Conservation (phyloP, 23 tunicate species). For the Corella eumyota region DNA sequence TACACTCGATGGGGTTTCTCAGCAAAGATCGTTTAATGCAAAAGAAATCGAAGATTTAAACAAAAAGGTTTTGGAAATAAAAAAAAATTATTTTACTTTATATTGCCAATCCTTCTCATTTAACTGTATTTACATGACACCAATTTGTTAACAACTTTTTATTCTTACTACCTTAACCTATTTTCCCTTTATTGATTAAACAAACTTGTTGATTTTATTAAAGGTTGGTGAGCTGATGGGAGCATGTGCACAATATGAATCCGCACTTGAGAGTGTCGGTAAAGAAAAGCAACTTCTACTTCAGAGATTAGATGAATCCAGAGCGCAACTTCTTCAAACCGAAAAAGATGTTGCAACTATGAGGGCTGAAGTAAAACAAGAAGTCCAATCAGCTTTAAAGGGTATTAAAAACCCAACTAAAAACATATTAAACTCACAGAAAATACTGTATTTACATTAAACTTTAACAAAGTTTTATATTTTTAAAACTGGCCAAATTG, state of each 20-base stretch:
- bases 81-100: too few relatives aligned
- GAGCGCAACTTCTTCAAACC: slow-evolving; percentile 22
- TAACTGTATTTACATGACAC: too few relatives aligned
- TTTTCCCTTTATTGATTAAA: too few relatives aligned
- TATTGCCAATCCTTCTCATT: too few relatives aligned
- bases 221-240: slow-evolving; percentile 60
- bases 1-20: slow-evolving; percentile 27
- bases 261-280: slow-evolving; percentile 14
- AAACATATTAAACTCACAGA: too few relatives aligned
- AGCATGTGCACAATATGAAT: slow-evolving; percentile 39
- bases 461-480: too few relatives aligned
- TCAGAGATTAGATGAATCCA: slow-evolving; percentile 39
- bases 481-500: too few relatives aligned
- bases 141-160: too few relatives aligned
- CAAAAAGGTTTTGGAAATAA: slow-evolving; percentile 48
- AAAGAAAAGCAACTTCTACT: slow-evolving; percentile 25
- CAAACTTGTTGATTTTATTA: too few relatives aligned
- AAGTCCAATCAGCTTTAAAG: slow-evolving; percentile 58
- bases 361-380: slow-evolving; percentile 48
- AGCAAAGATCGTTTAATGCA: slow-evolving; percentile 25
- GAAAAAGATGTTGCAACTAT: slow-evolving; percentile 47
- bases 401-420: slow-evolving; percentile 14
- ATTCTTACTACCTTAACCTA: too few relatives aligned
- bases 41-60: slow-evolving; percentile 32
- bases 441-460: too few relatives aligned